Conservation (phyloP, 1,140 invertebrate genomes). For the Archegozetes longisetosus region DNA sequence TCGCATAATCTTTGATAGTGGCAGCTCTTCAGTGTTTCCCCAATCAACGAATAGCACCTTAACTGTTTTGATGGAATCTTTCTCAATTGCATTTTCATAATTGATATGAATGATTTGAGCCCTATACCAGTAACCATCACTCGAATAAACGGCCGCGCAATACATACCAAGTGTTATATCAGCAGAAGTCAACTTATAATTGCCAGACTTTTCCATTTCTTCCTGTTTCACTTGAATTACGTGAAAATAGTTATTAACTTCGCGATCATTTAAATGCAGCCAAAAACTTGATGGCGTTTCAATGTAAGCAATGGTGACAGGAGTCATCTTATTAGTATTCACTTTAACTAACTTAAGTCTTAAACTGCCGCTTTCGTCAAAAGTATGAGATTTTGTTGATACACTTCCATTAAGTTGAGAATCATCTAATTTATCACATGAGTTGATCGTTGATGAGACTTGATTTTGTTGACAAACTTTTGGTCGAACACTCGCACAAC, state of each 20-base stretch:
- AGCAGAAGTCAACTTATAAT: neutral
- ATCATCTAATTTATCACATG: neutral
- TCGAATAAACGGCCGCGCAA: neutral
- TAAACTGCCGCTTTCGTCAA: neutral
- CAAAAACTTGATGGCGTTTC: neutral
- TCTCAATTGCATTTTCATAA: neutral
- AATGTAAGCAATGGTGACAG: neutral
- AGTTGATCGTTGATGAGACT: neutral
- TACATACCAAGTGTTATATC: neutral
- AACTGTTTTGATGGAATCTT: neutral
- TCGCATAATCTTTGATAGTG: neutral
- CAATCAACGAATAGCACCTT: neutral
- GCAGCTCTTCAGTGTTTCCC: neutral
- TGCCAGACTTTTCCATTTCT: neutral
- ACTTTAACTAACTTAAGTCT: neutral
- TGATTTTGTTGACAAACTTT: neutral
- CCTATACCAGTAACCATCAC: neutral
- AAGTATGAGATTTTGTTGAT: neutral
- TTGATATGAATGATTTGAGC: neutral
- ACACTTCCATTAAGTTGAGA: neutral
- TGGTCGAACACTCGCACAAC: neutral
- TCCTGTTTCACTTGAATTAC: neutral
- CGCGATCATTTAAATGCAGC: neutral
- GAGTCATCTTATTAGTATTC: neutral
- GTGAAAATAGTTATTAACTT: neutral